These are phyloP conservation scores for Drosophila willistoni DNA, from an alignment of 1,140 invertebrate genomes.

Conservation along the genomic window DNA sequence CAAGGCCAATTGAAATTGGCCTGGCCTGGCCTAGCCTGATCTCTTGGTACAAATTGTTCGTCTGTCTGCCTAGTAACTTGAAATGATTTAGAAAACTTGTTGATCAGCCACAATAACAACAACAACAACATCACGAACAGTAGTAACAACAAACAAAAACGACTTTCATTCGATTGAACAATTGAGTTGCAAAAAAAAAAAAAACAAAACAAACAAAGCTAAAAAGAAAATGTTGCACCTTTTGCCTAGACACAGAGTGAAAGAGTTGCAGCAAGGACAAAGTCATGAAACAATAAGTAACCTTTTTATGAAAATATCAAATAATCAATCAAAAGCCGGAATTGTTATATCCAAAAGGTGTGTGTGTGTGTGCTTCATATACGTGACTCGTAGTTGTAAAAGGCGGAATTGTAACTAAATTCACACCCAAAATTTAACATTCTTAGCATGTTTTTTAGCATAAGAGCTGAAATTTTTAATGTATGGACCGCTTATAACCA, in stretches of 20 bases:
- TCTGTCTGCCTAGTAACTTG: not conserved
- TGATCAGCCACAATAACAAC: conserved; percentile 21
- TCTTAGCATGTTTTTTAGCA: too few relatives aligned
- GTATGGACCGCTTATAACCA: too few relatives aligned
- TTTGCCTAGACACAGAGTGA: not conserved
- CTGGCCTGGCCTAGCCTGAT: conserved; percentile 1
- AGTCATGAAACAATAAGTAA: too few relatives aligned
- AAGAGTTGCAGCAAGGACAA: not conserved
- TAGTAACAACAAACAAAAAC: conserved; percentile 13
- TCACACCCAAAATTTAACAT: too few relatives aligned
- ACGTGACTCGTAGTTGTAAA: too few relatives aligned
- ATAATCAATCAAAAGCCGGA: too few relatives aligned
- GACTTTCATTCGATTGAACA: conserved; percentile 7
- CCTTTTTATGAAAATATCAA: too few relatives aligned
- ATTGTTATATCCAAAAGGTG: too few relatives aligned
- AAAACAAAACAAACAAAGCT: conserved; percentile 5
- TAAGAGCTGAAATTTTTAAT: too few relatives aligned
- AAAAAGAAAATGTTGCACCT: conserved; percentile 11
- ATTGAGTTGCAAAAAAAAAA: conserved; percentile 5
- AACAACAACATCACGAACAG: conserved; percentile 26
- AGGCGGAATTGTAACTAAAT: too few relatives aligned
- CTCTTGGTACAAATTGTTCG: conserved; percentile 31
- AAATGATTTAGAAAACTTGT: conserved; percentile 27
- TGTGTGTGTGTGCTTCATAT: too few relatives aligned
- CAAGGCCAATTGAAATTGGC: conserved; percentile 11